Evolutionary conservation across 2,797 vertebrate genomes (phyloP), one percentile per base, ranked within the genome.

Genomic region (Poecilia picta): DNA sequence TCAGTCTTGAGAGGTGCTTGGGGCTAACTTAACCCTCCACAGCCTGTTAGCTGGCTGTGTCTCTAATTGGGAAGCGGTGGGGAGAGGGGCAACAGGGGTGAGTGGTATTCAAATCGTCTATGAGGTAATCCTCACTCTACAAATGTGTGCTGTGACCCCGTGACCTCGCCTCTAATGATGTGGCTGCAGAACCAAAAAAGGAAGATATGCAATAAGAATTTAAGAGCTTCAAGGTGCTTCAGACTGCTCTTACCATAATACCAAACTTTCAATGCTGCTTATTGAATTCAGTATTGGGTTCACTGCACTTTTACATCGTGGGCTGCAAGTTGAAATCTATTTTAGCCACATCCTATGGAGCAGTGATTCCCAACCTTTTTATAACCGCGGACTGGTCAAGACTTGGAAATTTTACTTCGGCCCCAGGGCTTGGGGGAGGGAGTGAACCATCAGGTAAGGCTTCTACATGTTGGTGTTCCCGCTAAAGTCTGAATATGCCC

Each of bases 41-140:
- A 89, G 90, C 91, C 91, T 93, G 93, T 94, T 94, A 95, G 90
- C 88, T 85, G 83, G 80, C 89, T 82, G 81, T 25, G 85, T 88
- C 57, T 91, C 92, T 95, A 95, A 95, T 94, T 93, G 89, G 91
- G 89, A 89, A 89, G 81, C 71, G 51, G 83, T 77, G 88, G 81
- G 82, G 80, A 89, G 83, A 76, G 85, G 88, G 90, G 78, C 66
- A 68, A 84, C 85, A 81, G 86, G 89, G 91, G 87, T 89, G 90
- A 91, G 86, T 72, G 89, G 80, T 91, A 92, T 94, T 95, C 91
- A 95, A 94, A 95, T 92, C 80, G 77, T 84, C 92, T 90, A 88
- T 93, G 94, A 91, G 91, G 89, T 94, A 95, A 95, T 95, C 93
- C 93, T 89, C 90, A 86, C 91, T 93, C 87, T 91, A 92, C 93